Evolutionary conservation across 2,797 vertebrate genomes (phyloP), one percentile per base, ranked within the genome.

Genomic region (Melanotaenia nigrans): DNA sequence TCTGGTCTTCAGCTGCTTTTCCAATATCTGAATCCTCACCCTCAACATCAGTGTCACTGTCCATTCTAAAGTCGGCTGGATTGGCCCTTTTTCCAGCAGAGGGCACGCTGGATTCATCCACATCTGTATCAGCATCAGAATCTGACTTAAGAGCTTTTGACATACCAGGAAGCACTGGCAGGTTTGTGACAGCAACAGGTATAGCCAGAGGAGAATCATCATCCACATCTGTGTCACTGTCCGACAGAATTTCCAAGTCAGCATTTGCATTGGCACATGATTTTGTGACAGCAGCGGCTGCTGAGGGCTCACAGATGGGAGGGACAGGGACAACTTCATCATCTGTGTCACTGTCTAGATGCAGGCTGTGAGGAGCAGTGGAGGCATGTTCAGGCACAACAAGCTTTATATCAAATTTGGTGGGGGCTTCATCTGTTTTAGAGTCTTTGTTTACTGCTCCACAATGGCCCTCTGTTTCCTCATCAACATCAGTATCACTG

Each of bases 191-290:
- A 13, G 18, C 55, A 56, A 33, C 36, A 57, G 84, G 71, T 58
- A 51, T 11, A 30, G 62, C 62, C 53, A 65, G 49, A 20, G 64
- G 62, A 42, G 28, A 73, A 11, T 85, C 47, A 0, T 87, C 89
- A 35, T 95, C 93, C 9, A 86, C 55, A 60, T 95, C 94, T 42
- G 93, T 93, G 78, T 95, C 94, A 42, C 93, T 95, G 83, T 94
- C 89, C 10, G 93, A 75, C 30, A 84, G 73, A 79, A 92, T 86
- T 36, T 73, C 82, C 51, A 90, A 53, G 59, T 68, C 68, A 33
- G 47, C 53, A 24, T 2, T 57, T 45, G 49, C 3, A 3, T 55
- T 3, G 22, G 54, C 13, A 38, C 51, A 22, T 16, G 68, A 55
- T 12, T 65, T 51, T 61, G 36, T 51, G 45, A 59, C 65, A 28